Base-by-base conservation (phyloP, 1,140 invertebrate species). In the Sarcophaga peregrina region DNA sequence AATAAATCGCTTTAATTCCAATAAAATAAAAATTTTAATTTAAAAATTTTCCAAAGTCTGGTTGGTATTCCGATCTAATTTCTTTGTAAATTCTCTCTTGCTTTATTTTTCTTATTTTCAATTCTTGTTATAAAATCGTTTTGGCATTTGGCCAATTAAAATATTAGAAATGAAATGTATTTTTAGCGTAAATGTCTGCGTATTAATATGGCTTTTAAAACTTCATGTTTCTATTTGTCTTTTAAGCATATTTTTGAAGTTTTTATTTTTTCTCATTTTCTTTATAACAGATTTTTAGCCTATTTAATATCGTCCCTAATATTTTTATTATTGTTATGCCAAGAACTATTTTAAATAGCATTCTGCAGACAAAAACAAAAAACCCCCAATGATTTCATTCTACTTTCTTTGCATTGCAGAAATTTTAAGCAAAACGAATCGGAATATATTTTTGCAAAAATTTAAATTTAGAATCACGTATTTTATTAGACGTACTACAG, bases 141-240 rank as follows among this genome's bases (percentile, higher is more conserved):
- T 68, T 68, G 62, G 62, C 62, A 8, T 5, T 68, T 20, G 9
- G 17, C 62, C 62, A 68, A 68, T 68, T 68, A n/a, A 20, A 68
- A 25, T 68, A 68, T 68, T 68, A 68, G 25, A 37, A 37, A 37
- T 37, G 25, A 37, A 68, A 68, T 68, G 62, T 68, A 68, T 68
- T 68, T 68, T 68, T 68, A 68, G 62, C 62, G 62, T 68, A 68
- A 68, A 68, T 68, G 62, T 68, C 62, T 68, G 17, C 62, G 62
- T 20, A 68, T 68, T 68, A 68, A 68, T 68, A 20, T n/a, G 62
- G n/a, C 20, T 68, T 52, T 68, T 68, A 68, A 68, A 68, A 68
- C 62, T 68, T 68, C 62, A 68, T 68, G 62, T 68, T 68, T 68
- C 62, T n/a, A 58, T 58, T 58, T 58, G 54, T 58, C 54, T 58